phyloP scores from a whole-genome alignment of 2,888 invertebrate species.

The Pocota personata region DNA sequence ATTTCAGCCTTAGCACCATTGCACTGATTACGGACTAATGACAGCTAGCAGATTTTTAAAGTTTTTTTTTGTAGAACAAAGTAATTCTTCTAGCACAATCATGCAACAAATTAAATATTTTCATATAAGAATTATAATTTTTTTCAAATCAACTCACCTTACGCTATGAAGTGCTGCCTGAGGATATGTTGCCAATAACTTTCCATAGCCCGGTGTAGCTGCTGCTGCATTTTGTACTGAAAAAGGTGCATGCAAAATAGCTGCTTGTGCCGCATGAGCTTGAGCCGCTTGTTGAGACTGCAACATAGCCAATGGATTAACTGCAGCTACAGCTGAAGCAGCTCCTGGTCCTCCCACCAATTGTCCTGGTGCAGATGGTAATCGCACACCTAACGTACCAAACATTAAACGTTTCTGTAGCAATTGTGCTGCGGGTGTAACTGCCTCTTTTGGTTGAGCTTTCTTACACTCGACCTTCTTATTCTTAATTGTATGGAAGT shows the following conservation, averaged over 20 bases:
- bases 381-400: slow-evolving; percentile 87
- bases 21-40: no score
- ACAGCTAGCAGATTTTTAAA: no score
- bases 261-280: slow-evolving; percentile 80
- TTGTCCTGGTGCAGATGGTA: slow-evolving; percentile 85
- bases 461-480: slow-evolving; percentile 96
- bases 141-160: slow-evolving; percentile 77
- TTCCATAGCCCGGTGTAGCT: slow-evolving; percentile 87
- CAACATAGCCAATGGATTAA: slow-evolving; percentile 85
- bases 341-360: slow-evolving; percentile 82
- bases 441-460: slow-evolving; percentile 95
- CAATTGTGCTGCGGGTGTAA: slow-evolving; percentile 88
- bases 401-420: slow-evolving; percentile 88
- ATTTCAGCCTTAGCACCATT: no score
- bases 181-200: slow-evolving; percentile 86
- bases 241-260: slow-evolving; percentile 83
- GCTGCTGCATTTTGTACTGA: slow-evolving; percentile 84
- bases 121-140: no score
- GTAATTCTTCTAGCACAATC: no score
- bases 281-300: slow-evolving; percentile 83
- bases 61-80: no score
- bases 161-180: slow-evolving; percentile 83
- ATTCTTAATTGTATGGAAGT: slow-evolving; percentile 96
- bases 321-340: slow-evolving; percentile 83
- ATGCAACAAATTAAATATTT: no score